Percentiles rank a stretch among this genome's conserved stretches.
phyloP scores from a whole-genome alignment of 1,140 invertebrate genomes.

The Bradynema listronoti region DNA sequence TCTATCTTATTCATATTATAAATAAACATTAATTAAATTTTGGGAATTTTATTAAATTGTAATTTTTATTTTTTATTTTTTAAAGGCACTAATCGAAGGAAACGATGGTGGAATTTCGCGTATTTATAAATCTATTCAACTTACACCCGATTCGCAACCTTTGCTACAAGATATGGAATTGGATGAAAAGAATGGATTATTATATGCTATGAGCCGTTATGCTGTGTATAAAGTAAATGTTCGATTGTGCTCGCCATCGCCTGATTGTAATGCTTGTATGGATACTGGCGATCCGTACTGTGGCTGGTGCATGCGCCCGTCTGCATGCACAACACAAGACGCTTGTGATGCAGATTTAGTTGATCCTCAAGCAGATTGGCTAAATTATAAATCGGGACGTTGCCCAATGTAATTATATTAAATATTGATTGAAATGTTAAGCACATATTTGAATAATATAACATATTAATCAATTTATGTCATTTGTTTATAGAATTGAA shows the following conservation, averaged over 20 bases:
- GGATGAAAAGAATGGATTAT: slow-evolving; percentile 45
- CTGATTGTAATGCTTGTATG: slow-evolving; percentile 45
- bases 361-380: slow-evolving; percentile 43
- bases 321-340: slow-evolving; percentile 33
- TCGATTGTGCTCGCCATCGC: slow-evolving; percentile 33
- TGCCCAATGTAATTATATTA: slow-evolving; percentile 42
- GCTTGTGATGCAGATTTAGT: slow-evolving; percentile 27
- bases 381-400: slow-evolving; percentile 52
- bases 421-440: neutral
- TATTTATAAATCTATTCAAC: slow-evolving; percentile 44
- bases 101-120: slow-evolving; percentile 24
- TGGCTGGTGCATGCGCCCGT: slow-evolving; percentile 49
- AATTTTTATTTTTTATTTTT: slow-evolving; percentile 12
- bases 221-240: slow-evolving; percentile 47
- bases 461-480: slow-evolving; percentile 10
- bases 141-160: slow-evolving; percentile 31
- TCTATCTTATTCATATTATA: too few relatives aligned
- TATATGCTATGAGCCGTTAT: slow-evolving; percentile 26
- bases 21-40: too few relatives aligned
- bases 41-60: too few relatives aligned
- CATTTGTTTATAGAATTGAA: slow-evolving; percentile 41
- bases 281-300: slow-evolving; percentile 51
- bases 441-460: slow-evolving; percentile 11
- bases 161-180: slow-evolving; percentile 43
- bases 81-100: slow-evolving; percentile 21